Evolutionary conservation across 2,113 vertebrate species (phyloP).

Genomic region (Uropsilus gracilis): DNA sequence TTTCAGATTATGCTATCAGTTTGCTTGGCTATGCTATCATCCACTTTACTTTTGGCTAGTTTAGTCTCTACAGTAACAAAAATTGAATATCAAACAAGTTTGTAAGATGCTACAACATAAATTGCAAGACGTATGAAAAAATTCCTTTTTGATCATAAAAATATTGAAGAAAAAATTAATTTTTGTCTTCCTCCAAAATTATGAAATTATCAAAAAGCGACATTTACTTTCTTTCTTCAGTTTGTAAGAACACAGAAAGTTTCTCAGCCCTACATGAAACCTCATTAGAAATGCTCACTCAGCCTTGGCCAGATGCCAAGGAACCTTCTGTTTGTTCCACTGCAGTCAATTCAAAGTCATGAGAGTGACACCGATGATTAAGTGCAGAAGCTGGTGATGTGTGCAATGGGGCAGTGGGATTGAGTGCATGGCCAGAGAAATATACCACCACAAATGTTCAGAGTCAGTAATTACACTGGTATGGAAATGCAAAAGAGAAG

Average conservation of each 20-base stretch:
- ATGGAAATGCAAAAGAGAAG: background rate
- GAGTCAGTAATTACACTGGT: background rate
- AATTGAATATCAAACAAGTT: background rate
- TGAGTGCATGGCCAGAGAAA: rapidly evolving
- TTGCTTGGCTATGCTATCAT: background rate
- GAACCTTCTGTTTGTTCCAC: background rate
- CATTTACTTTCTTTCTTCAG: background rate
- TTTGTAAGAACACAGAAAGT: background rate
- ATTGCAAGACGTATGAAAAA: background rate
- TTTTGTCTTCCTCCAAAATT: background rate
- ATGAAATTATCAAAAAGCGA: background rate
- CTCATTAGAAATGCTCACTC: background rate
- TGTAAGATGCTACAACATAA: background rate
- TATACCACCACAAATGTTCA: background rate
- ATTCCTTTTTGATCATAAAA: background rate
- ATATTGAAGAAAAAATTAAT: background rate
- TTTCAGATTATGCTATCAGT: background rate
- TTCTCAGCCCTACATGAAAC: background rate
- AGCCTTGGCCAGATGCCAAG: background rate
- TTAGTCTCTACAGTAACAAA: background rate
- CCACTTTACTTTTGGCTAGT: background rate
- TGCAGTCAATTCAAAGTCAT: background rate
- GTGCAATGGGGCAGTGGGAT: background rate
- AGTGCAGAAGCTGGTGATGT: background rate
- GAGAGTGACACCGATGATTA: background rate